phyloP scores from a whole-genome alignment of 2,888 invertebrate species.

The Imbricaverruca yamaguchii region DNA sequence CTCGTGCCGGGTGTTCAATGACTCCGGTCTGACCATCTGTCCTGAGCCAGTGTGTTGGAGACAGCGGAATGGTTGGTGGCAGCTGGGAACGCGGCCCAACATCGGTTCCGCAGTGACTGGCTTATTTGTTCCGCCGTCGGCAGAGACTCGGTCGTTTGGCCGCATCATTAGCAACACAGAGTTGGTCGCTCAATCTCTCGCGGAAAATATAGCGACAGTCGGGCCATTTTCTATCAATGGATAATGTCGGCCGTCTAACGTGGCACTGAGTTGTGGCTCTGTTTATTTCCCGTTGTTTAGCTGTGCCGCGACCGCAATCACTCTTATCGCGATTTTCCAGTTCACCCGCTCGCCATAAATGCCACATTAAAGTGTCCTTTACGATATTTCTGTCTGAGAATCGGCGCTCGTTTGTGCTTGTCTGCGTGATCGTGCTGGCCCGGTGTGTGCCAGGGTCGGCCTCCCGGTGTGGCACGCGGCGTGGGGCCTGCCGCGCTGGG shows the following conservation, averaged over 20 bases:
- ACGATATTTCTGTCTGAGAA: background rate
- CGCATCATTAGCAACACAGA: too few species aligned
- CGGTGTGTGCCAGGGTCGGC: background rate
- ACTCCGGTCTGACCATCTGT: too few species aligned
- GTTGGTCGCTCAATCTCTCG: too few species aligned
- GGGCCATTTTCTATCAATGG: too few species aligned
- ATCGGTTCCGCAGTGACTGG: too few species aligned
- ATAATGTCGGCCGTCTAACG: background rate
- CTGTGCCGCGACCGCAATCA: background rate
- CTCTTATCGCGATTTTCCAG: background rate
- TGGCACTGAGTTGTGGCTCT: background rate
- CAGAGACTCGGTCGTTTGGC: too few species aligned
- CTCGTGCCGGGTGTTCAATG: too few species aligned
- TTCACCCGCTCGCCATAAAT: background rate
- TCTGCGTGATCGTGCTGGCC: background rate
- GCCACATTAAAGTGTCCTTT: background rate
- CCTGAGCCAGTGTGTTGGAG: too few species aligned
- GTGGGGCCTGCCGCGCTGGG: background rate
- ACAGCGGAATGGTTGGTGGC: too few species aligned
- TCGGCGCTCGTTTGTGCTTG: background rate
- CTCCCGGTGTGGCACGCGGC: background rate
- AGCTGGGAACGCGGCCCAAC: too few species aligned
- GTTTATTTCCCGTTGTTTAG: background rate
- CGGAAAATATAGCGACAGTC: too few species aligned
- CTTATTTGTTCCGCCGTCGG: too few species aligned